A percentile compares a stretch with the other conserved stretches of the same genome.
phyloP scores from a whole-genome alignment of 2,113 vertebrate species.

The Rhodinocichla rosea region DNA sequence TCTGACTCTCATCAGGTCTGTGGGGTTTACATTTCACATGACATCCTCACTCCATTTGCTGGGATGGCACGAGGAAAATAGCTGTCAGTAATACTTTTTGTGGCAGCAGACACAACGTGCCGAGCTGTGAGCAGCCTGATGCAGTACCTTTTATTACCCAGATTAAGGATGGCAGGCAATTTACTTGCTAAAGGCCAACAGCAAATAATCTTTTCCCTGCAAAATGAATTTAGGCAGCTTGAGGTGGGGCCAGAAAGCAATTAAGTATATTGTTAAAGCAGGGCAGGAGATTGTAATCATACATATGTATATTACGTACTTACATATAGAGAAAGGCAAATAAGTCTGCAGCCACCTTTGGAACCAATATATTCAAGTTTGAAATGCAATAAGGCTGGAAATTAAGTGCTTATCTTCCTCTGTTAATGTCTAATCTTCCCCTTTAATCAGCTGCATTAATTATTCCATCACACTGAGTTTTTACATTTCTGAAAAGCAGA shows the following conservation, averaged over 20 bases:
- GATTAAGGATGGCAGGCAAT: neutral
- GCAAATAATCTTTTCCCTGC: neutral
- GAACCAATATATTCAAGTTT: neutral
- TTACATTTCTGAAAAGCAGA: conserved; percentile 7
- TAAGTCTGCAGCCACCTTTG: neutral
- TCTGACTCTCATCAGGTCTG: neutral
- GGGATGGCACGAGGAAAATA: neutral
- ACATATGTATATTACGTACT: neutral
- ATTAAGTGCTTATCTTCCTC: conserved; percentile 24
- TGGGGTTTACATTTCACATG: neutral
- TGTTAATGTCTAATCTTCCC: neutral
- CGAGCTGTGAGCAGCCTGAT: neutral
- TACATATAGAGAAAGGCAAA: neutral
- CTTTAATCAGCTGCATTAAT: conserved; percentile 23
- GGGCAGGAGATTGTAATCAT: conserved; percentile 26
- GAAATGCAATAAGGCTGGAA: conserved; percentile 26
- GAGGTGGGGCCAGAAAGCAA: conserved; percentile 14
- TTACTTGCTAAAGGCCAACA: conserved; percentile 19
- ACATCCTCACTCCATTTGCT: neutral
- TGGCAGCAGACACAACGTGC: neutral
- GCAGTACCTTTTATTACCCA: conserved; percentile 13
- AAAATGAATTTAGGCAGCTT: neutral
- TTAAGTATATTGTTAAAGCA: conserved; percentile 1
- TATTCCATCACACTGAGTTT: neutral
- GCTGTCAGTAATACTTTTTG: neutral